Evolutionary conservation across 1,140 invertebrate genomes (phyloP).

Genomic region (Listronotus bonariensis): DNA sequence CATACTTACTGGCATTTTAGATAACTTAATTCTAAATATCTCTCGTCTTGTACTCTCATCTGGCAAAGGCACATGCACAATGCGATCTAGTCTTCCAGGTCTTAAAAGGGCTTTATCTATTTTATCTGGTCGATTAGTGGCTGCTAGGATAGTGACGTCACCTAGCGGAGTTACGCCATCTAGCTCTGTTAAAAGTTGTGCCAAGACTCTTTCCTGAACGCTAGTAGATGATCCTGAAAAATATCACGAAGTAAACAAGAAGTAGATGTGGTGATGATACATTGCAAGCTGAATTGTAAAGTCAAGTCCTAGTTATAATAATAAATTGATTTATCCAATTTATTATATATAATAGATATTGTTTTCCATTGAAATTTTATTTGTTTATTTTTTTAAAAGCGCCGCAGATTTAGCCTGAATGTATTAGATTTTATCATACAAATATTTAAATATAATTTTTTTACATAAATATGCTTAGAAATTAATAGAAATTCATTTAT

Average conservation of each 20-base stretch:
- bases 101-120: conserved; percentile 89
- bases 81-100: conserved; percentile 84
- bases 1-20: conserved; percentile 63
- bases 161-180: conserved; percentile 85
- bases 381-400: no score
- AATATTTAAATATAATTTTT: no score
- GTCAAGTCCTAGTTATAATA: no score
- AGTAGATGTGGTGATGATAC: no score
- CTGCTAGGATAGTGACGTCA: conserved; percentile 91
- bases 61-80: conserved; percentile 88
- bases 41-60: conserved; percentile 71
- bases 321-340: no score
- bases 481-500: no score
- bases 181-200: conserved; percentile 86
- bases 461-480: no score
- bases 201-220: conserved; percentile 83
- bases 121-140: conserved; percentile 92
- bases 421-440: no score
- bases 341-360: no score
- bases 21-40: conserved; percentile 72
- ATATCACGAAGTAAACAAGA: not conserved
- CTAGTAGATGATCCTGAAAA: conserved; percentile 57
- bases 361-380: no score
- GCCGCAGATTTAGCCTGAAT: no score
- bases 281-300: no score